Base-by-base conservation (phyloP, 2,113 vertebrate species). In the Mus pahari region DNA sequence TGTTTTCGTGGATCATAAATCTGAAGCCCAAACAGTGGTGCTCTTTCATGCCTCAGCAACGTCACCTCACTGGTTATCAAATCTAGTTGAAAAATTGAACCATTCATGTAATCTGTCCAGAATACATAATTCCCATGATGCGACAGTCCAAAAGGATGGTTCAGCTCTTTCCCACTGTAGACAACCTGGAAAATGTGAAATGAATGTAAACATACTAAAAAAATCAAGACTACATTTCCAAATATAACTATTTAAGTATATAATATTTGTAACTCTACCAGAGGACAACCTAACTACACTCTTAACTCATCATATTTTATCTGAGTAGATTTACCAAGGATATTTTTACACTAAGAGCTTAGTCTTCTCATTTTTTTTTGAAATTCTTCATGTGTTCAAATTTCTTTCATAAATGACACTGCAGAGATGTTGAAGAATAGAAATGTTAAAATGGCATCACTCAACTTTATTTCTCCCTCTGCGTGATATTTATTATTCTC, bases 91-190 rank as follows among this genome's bases (percentile, higher is more conserved):
- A 99, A 99, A 97, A 99, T 99, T 0, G 99, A 99, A 16, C 99
- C 99, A 73, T 99, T 99, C 99, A 99, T 99, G 97, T 99, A 99
- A 97, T 99, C 99, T 5, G 99, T 99, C 99, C 99, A 99, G 98
- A 99, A 99, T 92, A 99, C 99, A 74, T 98, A 99, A 97, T 99
- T 99, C 42, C 98, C 99, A 53, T 99, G 99, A 97, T 99, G 99
- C 24, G 99, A 99, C 45, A 99, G 98, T 95, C 99, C 99, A 90
- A 99, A 99, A 7, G 99, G 99, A 97, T 99, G 99, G 97, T 99
- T 99, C 92, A 99, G 92, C 97, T 99, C 99, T 98, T 99, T 99
- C 83, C 99, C 99, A 94, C 97, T 99, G 98, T 99, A 99, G 90
- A 99, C 99, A 97, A 99, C 98, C 99, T 99, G 98, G 60, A 97